phyloP scores from a whole-genome alignment of 35 echinoderm and acorn worm genomes.

The Heliocidaris tuberculata region DNA sequence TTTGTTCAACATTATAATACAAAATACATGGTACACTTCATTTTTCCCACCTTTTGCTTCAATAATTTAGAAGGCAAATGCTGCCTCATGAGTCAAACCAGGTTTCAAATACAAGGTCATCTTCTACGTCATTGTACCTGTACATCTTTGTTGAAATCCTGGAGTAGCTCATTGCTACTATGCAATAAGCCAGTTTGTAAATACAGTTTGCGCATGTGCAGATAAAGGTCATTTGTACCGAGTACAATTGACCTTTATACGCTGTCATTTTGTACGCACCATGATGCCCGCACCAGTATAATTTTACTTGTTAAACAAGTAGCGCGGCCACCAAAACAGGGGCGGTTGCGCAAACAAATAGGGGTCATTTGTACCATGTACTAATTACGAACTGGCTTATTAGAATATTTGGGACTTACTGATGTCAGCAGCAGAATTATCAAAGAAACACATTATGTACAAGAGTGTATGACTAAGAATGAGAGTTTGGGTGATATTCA shows the following conservation, averaged over 20 bases:
- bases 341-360: too few species aligned
- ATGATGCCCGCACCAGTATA: too few species aligned
- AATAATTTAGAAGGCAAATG: background rate
- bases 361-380: too few species aligned
- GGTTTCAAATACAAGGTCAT: background rate
- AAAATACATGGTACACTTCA: conserved; percentile 10
- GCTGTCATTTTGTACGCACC: too few species aligned
- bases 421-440: background rate
- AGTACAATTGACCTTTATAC: too few species aligned
- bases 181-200: background rate
- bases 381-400: too few species aligned
- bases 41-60: background rate
- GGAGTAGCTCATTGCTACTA: background rate
- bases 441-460: background rate
- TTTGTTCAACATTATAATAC: conserved; percentile 35
- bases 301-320: too few species aligned
- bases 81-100: background rate
- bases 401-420: background rate
- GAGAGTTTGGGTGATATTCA: background rate
- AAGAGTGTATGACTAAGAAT: background rate
- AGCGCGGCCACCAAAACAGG: too few species aligned
- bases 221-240: too few species aligned
- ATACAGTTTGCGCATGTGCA: too few species aligned
- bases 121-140: background rate
- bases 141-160: background rate